These are phyloP conservation scores for Agrilus cyanescens DNA, from an alignment of 2,888 invertebrate species.

Conservation along the genomic window DNA sequence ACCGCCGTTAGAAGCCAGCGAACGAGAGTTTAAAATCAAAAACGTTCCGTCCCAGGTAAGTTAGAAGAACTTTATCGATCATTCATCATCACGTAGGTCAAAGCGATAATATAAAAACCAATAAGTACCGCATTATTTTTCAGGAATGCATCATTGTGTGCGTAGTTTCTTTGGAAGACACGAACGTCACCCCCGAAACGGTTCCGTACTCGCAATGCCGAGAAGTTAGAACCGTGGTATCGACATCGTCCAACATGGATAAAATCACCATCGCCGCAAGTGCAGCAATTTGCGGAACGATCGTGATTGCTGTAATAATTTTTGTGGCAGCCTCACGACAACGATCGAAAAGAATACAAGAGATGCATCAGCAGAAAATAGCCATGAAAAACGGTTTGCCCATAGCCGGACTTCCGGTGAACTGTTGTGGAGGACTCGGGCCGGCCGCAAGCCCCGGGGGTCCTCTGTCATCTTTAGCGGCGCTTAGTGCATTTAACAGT, in stretches of 20 bases:
- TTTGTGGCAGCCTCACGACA: conserved; percentile 79
- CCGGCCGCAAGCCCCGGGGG: conserved; percentile 70
- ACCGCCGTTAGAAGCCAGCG: conserved; percentile 77
- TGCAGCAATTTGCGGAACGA: conserved; percentile 85
- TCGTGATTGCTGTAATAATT: conserved; percentile 79
- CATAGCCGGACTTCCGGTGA: conserved; percentile 63
- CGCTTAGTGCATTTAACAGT: conserved; percentile 72
- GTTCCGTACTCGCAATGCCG: conserved; percentile 79
- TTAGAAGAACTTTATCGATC: conserved; percentile 1
- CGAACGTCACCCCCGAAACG: conserved; percentile 74
- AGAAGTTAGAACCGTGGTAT: conserved; percentile 75
- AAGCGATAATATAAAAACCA: too few species aligned
- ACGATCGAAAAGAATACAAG: conserved; percentile 65
- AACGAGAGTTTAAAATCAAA: conserved; percentile 85
- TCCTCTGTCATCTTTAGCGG: conserved; percentile 70
- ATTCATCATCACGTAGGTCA: too few species aligned
- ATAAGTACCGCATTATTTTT: conserved; percentile 14
- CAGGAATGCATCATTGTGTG: conserved; percentile 90
- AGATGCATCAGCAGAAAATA: conserved; percentile 52
- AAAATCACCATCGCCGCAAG: conserved; percentile 90
- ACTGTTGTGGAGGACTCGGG: conserved; percentile 61
- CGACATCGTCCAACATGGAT: conserved; percentile 82
- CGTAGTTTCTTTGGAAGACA: conserved; percentile 81
- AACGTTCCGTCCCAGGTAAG: conserved; percentile 79
- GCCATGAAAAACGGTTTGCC: conserved; percentile 48